Conservation (phyloP, 2,888 invertebrate genomes). For the Coenonympha arcania region DNA sequence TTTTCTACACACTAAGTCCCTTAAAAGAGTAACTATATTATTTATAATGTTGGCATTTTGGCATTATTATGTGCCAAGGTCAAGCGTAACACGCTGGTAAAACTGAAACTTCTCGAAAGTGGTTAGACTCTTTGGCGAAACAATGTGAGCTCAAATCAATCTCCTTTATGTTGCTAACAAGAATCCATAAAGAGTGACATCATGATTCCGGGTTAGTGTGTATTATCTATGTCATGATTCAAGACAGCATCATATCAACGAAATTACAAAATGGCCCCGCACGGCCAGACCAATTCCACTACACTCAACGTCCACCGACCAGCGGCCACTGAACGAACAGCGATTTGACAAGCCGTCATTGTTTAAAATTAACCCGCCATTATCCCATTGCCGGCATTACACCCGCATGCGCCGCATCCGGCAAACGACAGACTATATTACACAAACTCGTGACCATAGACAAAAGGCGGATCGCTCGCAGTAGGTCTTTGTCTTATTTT, state of each 20-base stretch:
- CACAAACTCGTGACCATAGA: slow-evolving; percentile 56
- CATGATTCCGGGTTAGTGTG: too few relatives aligned
- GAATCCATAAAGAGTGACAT: slow-evolving; percentile 2
- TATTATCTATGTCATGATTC: too few relatives aligned
- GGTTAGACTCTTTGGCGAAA: too few relatives aligned
- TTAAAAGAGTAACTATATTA: too few relatives aligned
- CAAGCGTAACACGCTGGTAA: too few relatives aligned
- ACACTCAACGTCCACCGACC: slow-evolving; percentile 31
- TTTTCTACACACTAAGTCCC: too few relatives aligned
- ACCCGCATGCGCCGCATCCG: slow-evolving; percentile 65
- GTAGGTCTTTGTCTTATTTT: slow-evolving; percentile 50
- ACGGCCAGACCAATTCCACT: slow-evolving; percentile 25
- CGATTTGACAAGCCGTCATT: slow-evolving; percentile 50
- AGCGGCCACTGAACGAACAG: slow-evolving; percentile 31
- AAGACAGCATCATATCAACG: slow-evolving; percentile 7
- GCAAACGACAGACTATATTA: slow-evolving; percentile 47
- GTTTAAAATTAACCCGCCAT: slow-evolving; percentile 52
- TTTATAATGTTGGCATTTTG: too few relatives aligned
- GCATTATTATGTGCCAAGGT: too few relatives aligned
- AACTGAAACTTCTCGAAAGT: too few relatives aligned
- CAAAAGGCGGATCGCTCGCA: slow-evolving; percentile 48
- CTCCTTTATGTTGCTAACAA: too few relatives aligned
- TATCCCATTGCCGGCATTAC: slow-evolving; percentile 65
- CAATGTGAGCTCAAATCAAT: too few relatives aligned
- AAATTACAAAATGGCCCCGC: slow-evolving; percentile 32